phyloP scores from a whole-genome alignment of 2,113 vertebrate genomes.

The Pseudorectes ferrugineus region DNA sequence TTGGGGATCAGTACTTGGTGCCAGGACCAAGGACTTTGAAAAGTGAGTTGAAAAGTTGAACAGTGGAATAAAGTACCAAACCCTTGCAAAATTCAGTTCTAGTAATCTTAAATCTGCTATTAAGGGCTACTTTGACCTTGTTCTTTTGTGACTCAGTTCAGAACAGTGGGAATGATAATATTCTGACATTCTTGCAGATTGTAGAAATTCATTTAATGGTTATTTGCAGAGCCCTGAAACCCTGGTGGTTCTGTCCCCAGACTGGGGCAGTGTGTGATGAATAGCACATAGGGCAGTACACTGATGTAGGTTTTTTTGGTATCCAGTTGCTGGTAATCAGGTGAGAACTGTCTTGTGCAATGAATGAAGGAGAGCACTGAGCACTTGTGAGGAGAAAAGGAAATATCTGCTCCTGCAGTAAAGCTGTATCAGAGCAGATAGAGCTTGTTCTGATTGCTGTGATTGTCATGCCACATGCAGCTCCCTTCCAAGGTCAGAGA shows the following conservation, averaged over 20 bases:
- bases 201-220: not conserved
- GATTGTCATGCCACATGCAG: not conserved
- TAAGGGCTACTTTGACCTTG: not conserved
- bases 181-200: not conserved
- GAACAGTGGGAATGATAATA: not conserved
- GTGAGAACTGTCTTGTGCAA: not conserved
- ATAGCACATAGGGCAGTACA: not conserved
- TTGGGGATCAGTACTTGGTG: not conserved
- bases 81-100: not conserved
- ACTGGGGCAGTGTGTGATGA: not conserved
- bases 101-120: not conserved
- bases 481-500: conserved; percentile 5
- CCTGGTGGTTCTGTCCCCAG: not conserved
- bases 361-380: not conserved
- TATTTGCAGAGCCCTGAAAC: not conserved
- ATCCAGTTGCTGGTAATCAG: not conserved
- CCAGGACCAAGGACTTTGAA: not conserved
- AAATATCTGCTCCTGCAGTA: not conserved
- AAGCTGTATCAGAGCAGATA: not conserved
- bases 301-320: not conserved
- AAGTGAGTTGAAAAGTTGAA: not conserved
- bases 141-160: not conserved
- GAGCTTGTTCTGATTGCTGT: not conserved
- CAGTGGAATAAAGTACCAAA: not conserved
- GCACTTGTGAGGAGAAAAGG: not conserved